Evolutionary conservation across 2,797 vertebrate species (phyloP).

Genomic region (Etheostoma nigrum): DNA sequence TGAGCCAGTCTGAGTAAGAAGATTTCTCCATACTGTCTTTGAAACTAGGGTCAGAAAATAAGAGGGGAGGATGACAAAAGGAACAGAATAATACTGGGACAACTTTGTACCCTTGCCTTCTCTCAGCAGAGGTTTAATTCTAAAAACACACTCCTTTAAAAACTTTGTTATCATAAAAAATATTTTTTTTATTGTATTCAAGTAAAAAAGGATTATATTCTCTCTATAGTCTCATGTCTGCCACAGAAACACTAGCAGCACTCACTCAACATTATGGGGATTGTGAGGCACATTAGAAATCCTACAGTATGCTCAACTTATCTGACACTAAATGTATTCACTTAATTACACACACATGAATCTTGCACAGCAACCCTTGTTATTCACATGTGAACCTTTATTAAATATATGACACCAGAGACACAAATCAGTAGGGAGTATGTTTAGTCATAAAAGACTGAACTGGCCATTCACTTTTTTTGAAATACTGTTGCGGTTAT

Average conservation of each 20-base stretch:
- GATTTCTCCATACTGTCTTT: slow-evolving; percentile 97
- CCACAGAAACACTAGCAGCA: slow-evolving; percentile 41
- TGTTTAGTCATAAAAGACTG: slow-evolving; percentile 12
- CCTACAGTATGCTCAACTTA: slow-evolving; percentile 55
- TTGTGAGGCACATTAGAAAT: slow-evolving; percentile 58
- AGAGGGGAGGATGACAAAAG: slow-evolving; percentile 7
- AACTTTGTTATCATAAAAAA: slow-evolving; percentile 1
- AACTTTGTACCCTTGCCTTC: neutral
- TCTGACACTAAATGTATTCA: slow-evolving; percentile 68
- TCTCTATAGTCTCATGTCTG: slow-evolving; percentile 31
- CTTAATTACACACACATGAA: slow-evolving; percentile 73
- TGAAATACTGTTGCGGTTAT: slow-evolving; percentile 39
- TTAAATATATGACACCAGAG: slow-evolving; percentile 12
- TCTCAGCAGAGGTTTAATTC: slow-evolving; percentile 1
- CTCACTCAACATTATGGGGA: slow-evolving; percentile 54
- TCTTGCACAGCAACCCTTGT: slow-evolving; percentile 45
- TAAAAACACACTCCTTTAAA: neutral
- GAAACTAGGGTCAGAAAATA: slow-evolving; percentile 84
- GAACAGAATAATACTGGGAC: neutral
- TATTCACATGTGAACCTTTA: slow-evolving; percentile 43
- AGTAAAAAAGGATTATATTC: neutral
- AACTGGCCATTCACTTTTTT: slow-evolving; percentile 28
- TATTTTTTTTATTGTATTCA: neutral
- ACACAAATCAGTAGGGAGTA: slow-evolving; percentile 2
- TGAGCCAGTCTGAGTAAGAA: slow-evolving; percentile 97